These are phyloP conservation scores for Symphodus melops DNA, from an alignment of 2,113 vertebrate species.

Conservation along the genomic window DNA sequence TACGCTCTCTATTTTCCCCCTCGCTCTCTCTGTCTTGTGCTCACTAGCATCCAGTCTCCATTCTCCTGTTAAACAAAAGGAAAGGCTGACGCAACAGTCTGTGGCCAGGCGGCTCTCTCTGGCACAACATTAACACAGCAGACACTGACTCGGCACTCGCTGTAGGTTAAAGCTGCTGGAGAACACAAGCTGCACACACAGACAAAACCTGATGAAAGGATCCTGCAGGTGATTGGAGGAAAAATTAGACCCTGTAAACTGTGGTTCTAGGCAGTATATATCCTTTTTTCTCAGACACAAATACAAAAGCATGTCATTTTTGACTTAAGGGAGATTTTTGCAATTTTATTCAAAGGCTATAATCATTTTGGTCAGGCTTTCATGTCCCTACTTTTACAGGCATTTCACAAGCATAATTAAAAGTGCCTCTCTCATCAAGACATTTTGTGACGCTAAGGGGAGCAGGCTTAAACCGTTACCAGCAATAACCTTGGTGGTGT, in stretches of 20 bases:
- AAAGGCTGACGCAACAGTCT: conserved; percentile 70
- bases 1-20: neutral
- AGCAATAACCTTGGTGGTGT: conserved; percentile 46
- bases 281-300: conserved; percentile 32
- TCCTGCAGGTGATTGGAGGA: conserved; percentile 51
- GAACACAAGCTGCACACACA: conserved; percentile 43
- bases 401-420: conserved; percentile 36
- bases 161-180: conserved; percentile 42
- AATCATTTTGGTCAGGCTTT: conserved; percentile 28
- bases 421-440: conserved; percentile 17
- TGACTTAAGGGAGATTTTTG: conserved; percentile 20
- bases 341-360: conserved; percentile 26
- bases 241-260: conserved; percentile 38
- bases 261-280: conserved; percentile 36
- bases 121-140: conserved; percentile 57
- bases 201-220: conserved; percentile 51
- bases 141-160: conserved; percentile 62
- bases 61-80: conserved; percentile 70
- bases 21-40: conserved; percentile 37
- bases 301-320: conserved; percentile 35
- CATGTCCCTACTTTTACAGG: conserved; percentile 4
- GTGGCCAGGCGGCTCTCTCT: conserved; percentile 25
- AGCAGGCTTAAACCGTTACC: conserved; percentile 1
- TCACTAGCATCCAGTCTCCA: conserved; percentile 42
- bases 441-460: conserved; percentile 1